phyloP scores from a whole-genome alignment of 2,113 vertebrate genomes.

The Sebastes schlegelii region DNA sequence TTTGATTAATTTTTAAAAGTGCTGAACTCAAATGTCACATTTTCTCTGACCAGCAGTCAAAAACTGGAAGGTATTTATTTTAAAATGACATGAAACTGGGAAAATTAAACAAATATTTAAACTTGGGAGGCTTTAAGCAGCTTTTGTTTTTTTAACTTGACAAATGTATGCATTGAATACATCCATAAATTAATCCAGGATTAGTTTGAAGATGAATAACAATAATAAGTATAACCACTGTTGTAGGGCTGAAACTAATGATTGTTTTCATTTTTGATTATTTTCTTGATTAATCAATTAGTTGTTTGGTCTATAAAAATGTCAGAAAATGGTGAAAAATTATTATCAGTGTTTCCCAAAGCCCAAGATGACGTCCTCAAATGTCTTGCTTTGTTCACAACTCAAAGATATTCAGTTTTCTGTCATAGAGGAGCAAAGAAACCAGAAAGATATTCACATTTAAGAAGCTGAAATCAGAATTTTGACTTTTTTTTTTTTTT shows the following conservation, averaged over 20 bases:
- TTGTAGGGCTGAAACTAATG: background rate
- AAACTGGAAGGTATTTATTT: background rate
- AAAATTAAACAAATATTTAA: background rate
- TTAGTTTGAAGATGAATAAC: background rate
- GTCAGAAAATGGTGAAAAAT: no score
- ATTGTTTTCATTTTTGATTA: no score
- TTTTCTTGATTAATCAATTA: no score
- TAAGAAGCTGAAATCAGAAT: no score
- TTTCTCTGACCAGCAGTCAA: background rate
- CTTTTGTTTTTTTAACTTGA: background rate
- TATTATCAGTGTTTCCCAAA: no score
- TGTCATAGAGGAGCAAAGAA: no score
- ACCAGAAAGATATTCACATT: no score
- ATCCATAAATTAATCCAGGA: background rate
- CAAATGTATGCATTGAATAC: background rate
- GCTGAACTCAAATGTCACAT: background rate
- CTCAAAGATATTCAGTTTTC: no score
- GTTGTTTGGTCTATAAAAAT: no score
- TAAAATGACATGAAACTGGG: background rate
- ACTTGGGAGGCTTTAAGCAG: background rate
- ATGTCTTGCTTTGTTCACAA: no score
- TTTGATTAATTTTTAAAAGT: background rate
- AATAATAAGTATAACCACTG: background rate
- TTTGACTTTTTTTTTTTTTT: no score
- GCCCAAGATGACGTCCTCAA: no score